These are phyloP conservation scores for Proterorhinus semilunaris DNA, from an alignment of 2,113 vertebrate species.

Conservation along the genomic window DNA sequence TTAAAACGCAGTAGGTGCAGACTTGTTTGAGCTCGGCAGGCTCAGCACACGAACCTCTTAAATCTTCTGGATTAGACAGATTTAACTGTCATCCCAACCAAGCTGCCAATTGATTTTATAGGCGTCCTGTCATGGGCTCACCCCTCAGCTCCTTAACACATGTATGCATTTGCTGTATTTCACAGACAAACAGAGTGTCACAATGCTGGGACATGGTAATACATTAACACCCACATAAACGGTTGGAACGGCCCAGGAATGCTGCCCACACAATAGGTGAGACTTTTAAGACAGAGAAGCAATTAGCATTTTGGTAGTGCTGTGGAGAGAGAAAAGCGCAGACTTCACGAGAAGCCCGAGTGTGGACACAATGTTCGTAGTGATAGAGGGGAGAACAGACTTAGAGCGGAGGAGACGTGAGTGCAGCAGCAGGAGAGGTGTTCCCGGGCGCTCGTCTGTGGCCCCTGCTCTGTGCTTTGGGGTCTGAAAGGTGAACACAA, in stretches of 20 bases:
- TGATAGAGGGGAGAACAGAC: slow-evolving; percentile 20
- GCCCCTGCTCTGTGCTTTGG: slow-evolving; percentile 70
- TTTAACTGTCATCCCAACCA: slow-evolving; percentile 63
- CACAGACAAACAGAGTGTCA: slow-evolving; percentile 54
- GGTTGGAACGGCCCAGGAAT: slow-evolving; percentile 60
- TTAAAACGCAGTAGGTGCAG: slow-evolving; percentile 62
- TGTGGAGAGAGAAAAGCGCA: slow-evolving; percentile 31
- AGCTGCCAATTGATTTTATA: slow-evolving; percentile 66
- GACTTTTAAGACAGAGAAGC: slow-evolving; percentile 67
- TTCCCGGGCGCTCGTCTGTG: slow-evolving; percentile 62
- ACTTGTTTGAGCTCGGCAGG: slow-evolving; percentile 60
- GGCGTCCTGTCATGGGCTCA: slow-evolving; percentile 55
- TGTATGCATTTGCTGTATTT: slow-evolving; percentile 73
- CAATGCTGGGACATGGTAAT: slow-evolving; percentile 62
- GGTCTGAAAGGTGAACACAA: slow-evolving; percentile 80
- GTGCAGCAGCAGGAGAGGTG: slow-evolving; percentile 54
- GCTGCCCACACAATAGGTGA: slow-evolving; percentile 69
- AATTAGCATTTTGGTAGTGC: slow-evolving; percentile 65
- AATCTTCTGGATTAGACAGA: slow-evolving; percentile 71
- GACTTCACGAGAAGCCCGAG: slow-evolving; percentile 25
- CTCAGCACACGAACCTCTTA: slow-evolving; percentile 56
- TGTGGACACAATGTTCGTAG: slow-evolving; percentile 21
- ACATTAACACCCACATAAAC: slow-evolving; percentile 67
- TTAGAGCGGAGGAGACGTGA: slow-evolving; percentile 36
- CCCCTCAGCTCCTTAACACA: slow-evolving; percentile 36